Base-by-base conservation (phyloP, 2,113 vertebrate species). In the Dipodomys merriami region DNA sequence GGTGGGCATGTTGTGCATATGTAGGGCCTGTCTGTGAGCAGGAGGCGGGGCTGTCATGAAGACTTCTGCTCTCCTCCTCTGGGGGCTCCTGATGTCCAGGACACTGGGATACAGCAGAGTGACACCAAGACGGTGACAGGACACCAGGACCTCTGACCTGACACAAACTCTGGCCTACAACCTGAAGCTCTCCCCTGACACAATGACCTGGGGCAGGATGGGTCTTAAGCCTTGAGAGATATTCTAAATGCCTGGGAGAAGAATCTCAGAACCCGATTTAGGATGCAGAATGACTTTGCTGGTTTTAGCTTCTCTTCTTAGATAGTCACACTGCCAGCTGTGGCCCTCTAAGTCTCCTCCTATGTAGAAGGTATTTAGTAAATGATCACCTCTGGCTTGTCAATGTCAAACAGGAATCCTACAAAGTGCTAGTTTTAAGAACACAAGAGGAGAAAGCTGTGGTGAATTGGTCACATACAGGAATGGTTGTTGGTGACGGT, bases 271-370 rank as follows among this genome's bases (percentile, higher is more conserved):
- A 97, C 97, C 23, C 97, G 94, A 53, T 99, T 99, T 96, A 39
- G 97, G 12, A 91, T 95, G 0, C 99, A 99, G 97, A 94, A 88
- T 20, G 96, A 98, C 94, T 98, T 99, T 2, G 97, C 97, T 12
- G 98, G 99, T 74, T 98, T 99, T 46, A 73, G 35, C 19, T 94
- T 99, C 89, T 97, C 97, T 0, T 98, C 98, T 4, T 97, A 98
- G 67, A 97, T 97, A 4, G 98, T 99, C 84, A 98, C 96, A 73
- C 97, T 99, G 35, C 97, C 98, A 1, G 98, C 97, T 0, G 98
- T 99, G 94, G 98, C 98, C 89, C 98, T 72, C 23, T 39, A 46
- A 10, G 23, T 71, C 20, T 73, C 25, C 44, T 84, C 33, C 35
- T 0, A 0, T 69, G 39, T 49, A 29, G 62, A 86, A 86, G 65